phyloP scores from a whole-genome alignment of 2,888 invertebrate genomes.

The Cheiracanthium punctorium region DNA sequence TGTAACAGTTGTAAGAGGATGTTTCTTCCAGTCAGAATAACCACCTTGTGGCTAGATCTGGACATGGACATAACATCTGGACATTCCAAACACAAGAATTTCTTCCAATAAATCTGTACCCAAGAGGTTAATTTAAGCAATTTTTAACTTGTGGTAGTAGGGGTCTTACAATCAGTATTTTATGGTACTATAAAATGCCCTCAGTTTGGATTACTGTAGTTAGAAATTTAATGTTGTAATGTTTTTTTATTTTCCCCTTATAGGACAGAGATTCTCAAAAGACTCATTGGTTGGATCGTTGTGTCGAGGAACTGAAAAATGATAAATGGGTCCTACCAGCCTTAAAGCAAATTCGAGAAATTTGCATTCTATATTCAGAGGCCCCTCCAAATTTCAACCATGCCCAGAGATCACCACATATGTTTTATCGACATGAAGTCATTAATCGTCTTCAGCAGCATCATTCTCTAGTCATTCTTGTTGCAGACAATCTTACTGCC shows the following conservation, averaged over 20 bases:
- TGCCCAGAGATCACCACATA: conserved; percentile 71
- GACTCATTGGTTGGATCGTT: conserved; percentile 94
- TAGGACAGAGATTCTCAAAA: conserved; percentile 95
- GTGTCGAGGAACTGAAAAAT: conserved; percentile 92
- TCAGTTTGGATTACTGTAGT: too few relatives aligned
- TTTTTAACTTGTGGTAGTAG: too few relatives aligned
- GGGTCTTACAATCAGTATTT: too few relatives aligned
- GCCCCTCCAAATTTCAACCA: conserved; percentile 82
- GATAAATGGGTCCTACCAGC: conserved; percentile 93
- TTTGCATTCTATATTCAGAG: conserved; percentile 92
- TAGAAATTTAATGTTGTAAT: too few relatives aligned
- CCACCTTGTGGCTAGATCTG: too few relatives aligned
- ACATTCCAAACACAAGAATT: too few relatives aligned
- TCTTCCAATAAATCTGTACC: too few relatives aligned
- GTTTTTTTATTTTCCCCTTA: not conserved
- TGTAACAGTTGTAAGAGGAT: too few relatives aligned
- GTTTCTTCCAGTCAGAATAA: too few relatives aligned
- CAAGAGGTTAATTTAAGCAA: too few relatives aligned
- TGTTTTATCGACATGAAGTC: conserved; percentile 81
- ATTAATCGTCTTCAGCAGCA: conserved; percentile 93
- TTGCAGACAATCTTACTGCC: conserved; percentile 88
- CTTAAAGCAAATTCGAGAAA: conserved; percentile 94
- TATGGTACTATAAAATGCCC: too few relatives aligned
- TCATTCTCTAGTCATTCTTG: conserved; percentile 93
- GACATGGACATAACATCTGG: too few relatives aligned